Conservation (phyloP, 2,113 vertebrate genomes). For the Tricholaema leucomelas region DNA sequence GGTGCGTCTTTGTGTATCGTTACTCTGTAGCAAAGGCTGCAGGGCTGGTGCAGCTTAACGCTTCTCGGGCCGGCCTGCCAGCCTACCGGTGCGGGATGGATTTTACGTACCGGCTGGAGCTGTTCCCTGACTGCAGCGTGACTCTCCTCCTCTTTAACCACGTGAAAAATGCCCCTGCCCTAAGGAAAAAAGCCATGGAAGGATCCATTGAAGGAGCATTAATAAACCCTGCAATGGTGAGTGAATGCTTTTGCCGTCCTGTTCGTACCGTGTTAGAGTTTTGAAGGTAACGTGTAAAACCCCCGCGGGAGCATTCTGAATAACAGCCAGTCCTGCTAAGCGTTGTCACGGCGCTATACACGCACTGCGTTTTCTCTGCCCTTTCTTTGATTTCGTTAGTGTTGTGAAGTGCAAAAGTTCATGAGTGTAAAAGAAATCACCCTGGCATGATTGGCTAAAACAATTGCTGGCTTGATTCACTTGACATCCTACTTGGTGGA, state of each 20-base stretch:
- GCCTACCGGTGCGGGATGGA: constrained; percentile 64
- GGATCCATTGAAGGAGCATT: constrained; percentile 82
- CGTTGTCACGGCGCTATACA: rapidly evolving
- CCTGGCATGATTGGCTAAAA: neutral
- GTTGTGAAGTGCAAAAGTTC: rapidly evolving
- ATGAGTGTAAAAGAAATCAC: neutral
- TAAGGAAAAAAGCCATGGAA: constrained; percentile 85
- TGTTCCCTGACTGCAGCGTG: constrained; percentile 83
- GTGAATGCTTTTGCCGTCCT: neutral
- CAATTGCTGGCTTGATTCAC: neutral
- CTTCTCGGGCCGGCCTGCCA: neutral
- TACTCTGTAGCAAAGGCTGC: neutral
- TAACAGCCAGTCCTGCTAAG: rapidly evolving
- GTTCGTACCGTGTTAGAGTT: rapidly evolving
- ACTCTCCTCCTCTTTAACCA: constrained; percentile 86
- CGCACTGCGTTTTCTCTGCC: rapidly evolving
- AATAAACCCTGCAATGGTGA: constrained; percentile 89
- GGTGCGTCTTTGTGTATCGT: neutral
- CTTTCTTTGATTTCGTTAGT: neutral
- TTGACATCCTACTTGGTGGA: neutral
- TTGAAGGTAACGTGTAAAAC: neutral
- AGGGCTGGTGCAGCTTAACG: neutral
- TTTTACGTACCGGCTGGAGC: constrained; percentile 78
- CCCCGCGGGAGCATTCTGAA: rapidly evolving
- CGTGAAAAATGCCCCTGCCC: constrained; percentile 83